Conservation (phyloP, 2,797 vertebrate genomes). For the Babyrousa celebensis region DNA sequence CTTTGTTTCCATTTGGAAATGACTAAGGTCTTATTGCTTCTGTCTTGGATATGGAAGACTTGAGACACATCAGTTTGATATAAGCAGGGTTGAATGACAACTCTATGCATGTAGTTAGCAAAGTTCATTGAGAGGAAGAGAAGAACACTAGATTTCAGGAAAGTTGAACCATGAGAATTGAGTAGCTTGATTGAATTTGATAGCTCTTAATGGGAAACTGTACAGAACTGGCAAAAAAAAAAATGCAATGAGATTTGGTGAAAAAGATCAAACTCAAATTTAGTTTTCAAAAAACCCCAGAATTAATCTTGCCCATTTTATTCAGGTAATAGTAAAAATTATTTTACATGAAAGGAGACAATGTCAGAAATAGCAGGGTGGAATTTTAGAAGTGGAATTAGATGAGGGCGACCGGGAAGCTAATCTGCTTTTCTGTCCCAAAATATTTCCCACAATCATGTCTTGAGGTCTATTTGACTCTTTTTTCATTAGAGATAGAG, state of each 20-base stretch:
- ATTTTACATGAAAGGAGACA: slow-evolving; percentile 72
- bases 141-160: slow-evolving; percentile 75
- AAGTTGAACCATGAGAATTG: slow-evolving; percentile 73
- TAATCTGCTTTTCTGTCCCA: slow-evolving; percentile 63
- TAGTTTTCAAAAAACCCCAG: slow-evolving; percentile 59
- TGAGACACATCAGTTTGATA: slow-evolving; percentile 81
- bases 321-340: slow-evolving; percentile 75
- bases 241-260: slow-evolving; percentile 69
- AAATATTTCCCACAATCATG: slow-evolving; percentile 46
- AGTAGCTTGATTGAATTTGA: slow-evolving; percentile 78
- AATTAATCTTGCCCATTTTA: slow-evolving; percentile 81
- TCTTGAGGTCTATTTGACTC: not conserved
- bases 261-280: slow-evolving; percentile 74
- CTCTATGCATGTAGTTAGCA: slow-evolving; percentile 84
- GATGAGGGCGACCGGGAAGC: not conserved
- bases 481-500: not conserved
- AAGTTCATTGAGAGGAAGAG: slow-evolving; percentile 82
- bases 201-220: slow-evolving; percentile 80
- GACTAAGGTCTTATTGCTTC: slow-evolving; percentile 84
- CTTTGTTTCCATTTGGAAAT: slow-evolving; percentile 85
- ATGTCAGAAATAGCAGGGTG: slow-evolving; percentile 70
- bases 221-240: slow-evolving; percentile 69
- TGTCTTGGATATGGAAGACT: slow-evolving; percentile 85
- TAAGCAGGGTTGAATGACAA: slow-evolving; percentile 86
- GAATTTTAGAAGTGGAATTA: slow-evolving; percentile 66